These are phyloP conservation scores for Seira ritae DNA, from an alignment of 2,888 invertebrate genomes.

Conservation along the genomic window DNA sequence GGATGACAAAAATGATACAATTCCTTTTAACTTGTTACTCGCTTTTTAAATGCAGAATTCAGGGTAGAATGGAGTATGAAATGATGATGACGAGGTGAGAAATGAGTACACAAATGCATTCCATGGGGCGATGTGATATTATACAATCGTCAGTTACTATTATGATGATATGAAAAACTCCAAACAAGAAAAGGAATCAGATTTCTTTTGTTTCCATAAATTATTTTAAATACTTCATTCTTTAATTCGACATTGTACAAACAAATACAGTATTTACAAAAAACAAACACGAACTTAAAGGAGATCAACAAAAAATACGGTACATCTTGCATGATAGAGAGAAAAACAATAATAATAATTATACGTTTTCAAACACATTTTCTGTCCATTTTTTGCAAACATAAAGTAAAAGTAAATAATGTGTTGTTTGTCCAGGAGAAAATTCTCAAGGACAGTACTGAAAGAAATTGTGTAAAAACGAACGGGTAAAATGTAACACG, in stretches of 20 bases:
- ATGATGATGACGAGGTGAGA: background rate
- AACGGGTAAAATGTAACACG: background rate
- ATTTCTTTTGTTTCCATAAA: background rate
- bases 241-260: slow-evolving; percentile 3
- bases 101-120: background rate
- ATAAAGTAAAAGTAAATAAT: background rate
- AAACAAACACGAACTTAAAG: slow-evolving; percentile 6
- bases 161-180: background rate
- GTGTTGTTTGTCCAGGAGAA: background rate
- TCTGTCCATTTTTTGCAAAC: slow-evolving; percentile 3
- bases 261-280: slow-evolving; percentile 13
- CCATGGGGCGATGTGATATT: background rate
- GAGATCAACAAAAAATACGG: slow-evolving; percentile 16
- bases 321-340: background rate
- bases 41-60: background rate
- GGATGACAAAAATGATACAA: slow-evolving; percentile 7
- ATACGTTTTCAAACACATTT: slow-evolving; percentile 1
- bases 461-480: background rate
- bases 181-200: background rate
- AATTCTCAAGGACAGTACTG: background rate
- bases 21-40: background rate
- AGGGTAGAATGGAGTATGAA: too few species aligned
- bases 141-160: background rate
- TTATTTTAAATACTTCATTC: slow-evolving; percentile 8
- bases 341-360: background rate